Base-by-base conservation (phyloP, 2,797 vertebrate species). In the Nothura maculosa region DNA sequence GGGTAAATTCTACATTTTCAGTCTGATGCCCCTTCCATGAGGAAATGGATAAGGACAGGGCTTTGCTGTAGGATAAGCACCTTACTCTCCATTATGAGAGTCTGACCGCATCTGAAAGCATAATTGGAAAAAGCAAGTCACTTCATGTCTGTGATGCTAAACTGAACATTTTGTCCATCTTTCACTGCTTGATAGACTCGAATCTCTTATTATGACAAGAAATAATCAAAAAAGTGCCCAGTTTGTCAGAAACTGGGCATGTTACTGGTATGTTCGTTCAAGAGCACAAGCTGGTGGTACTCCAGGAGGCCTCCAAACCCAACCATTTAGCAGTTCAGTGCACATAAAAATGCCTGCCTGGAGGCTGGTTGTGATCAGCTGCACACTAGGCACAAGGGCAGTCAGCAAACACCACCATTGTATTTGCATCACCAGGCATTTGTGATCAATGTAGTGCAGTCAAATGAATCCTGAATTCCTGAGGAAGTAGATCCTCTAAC, bases 51-150 rank as follows among this genome's bases (percentile, higher is more conserved):
- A 98, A 98, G 97, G 98, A 48, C 96, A 96, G 98, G 97, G 97
- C 98, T 98, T 98, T 98, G 98, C 95, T 74, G 22, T 60, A 86
- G 73, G 79, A 94, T 98, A 98, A 98, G 98, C 98, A 96, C 98
- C 97, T 98, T 98, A 98, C 84, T 24, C n/a, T 74, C 34, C 34
- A 14, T 67, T 74, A 1, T 94, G 38, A 38, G 10, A 38, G 38
- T 38, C 38, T 38, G 38, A 90, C 75, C 89, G 93, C 88, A 86
- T 95, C 96, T 95, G 97, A 94, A 94, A 98, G 97, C 96, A 12
- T 97, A 98, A 98, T 96, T 92, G 94, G 92, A 86, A 94, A 95
- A 98, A 97, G 96, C 94, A 96, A 98, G 97, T 92, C 97, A 94
- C 92, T 96, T 10, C 85, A 85, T 97, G 89, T 96, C 97, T 95